phyloP scores from a whole-genome alignment of 2,797 vertebrate species.

The Lerista edwardsae region DNA sequence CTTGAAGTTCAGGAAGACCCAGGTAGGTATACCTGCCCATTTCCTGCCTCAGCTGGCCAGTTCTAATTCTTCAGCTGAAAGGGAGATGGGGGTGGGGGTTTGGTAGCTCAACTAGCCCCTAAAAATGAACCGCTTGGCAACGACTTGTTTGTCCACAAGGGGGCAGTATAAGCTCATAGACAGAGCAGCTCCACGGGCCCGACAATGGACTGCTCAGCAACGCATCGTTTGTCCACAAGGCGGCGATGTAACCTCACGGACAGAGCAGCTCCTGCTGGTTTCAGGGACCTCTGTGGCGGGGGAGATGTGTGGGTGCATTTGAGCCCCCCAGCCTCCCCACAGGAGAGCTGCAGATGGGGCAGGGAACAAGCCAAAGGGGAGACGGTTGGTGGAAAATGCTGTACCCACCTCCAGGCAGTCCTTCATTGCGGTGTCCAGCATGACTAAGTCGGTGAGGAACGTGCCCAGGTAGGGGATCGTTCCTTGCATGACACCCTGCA shows the following conservation, averaged over 20 bases:
- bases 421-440: constrained; percentile 98
- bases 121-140: no score
- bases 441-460: constrained; percentile 95
- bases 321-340: background rate
- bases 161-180: no score
- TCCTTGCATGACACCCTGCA: constrained; percentile 93
- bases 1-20: no score
- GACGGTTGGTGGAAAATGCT: background rate
- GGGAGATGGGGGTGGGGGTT: no score
- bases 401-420: constrained; percentile 90
- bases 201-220: no score
- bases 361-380: background rate
- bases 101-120: no score
- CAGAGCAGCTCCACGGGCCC: no score
- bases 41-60: no score
- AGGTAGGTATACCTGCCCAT: no score
- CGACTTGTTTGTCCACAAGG: no score
- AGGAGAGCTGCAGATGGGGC: background rate
- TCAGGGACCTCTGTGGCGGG: background rate
- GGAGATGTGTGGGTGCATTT: no score
- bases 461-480: constrained; percentile 96
- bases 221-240: background rate
- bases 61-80: no score
- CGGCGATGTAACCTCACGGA: fast-evolving
- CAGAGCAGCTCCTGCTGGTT: background rate